A percentile compares a stretch with the other conserved stretches of the same genome.
Conservation (phyloP, 1,140 invertebrate genomes). For the Drosophila simulans region DNA sequence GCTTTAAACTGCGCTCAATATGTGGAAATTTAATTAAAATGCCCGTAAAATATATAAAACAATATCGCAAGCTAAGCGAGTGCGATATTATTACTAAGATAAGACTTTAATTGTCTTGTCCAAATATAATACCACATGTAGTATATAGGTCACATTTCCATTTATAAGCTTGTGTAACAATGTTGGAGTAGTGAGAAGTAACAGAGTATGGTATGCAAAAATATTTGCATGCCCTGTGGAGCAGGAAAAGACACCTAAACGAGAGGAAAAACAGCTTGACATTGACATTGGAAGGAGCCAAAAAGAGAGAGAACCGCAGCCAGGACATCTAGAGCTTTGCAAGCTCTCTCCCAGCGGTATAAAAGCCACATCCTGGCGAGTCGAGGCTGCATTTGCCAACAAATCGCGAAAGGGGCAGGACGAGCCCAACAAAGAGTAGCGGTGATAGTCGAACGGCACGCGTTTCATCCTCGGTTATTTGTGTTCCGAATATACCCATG, state of each 20-base stretch:
- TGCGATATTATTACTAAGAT: too few species aligned
- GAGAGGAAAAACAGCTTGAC: conserved; percentile 2
- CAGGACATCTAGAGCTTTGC: conserved; percentile 8
- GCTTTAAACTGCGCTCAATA: too few species aligned
- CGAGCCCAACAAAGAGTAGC: background rate
- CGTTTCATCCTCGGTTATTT: conserved; percentile 6
- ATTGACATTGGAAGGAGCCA: conserved; percentile 42
- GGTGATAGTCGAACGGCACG: background rate
- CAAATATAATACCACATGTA: too few species aligned
- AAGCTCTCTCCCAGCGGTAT: conserved; percentile 32
- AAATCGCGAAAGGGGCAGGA: conserved; percentile 2
- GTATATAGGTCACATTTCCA: too few species aligned
- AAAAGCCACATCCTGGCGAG: conserved; percentile 20
- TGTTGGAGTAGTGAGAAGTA: too few species aligned
- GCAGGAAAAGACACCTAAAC: background rate
- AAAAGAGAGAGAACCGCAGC: conserved; percentile 1
- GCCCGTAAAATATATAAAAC: too few species aligned
- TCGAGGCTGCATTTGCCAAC: conserved; percentile 37
- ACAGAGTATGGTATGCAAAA: background rate
- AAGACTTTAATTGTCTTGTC: too few species aligned
- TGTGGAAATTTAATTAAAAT: too few species aligned
- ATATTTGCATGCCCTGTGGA: conserved; percentile 3
- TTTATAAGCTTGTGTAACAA: too few species aligned
- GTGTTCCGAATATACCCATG: background rate
- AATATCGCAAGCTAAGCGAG: too few species aligned